Conservation (phyloP, 2,113 vertebrate genomes). For the Galbula dea region DNA sequence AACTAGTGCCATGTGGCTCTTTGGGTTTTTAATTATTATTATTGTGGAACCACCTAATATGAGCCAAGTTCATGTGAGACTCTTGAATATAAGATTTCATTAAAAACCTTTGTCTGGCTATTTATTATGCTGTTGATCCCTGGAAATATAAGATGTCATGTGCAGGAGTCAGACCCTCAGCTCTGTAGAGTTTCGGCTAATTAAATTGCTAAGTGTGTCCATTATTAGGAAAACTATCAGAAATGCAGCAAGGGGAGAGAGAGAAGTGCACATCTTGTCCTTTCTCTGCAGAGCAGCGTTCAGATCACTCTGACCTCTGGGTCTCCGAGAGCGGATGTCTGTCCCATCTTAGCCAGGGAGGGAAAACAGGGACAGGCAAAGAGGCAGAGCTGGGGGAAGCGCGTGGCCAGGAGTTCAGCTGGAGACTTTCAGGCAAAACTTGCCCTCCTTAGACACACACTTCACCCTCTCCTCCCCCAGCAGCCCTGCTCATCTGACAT, state of each 20-base stretch:
- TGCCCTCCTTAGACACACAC: not conserved
- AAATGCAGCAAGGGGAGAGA: slow-evolving; percentile 13
- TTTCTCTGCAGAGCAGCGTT: not conserved
- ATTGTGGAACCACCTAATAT: slow-evolving; percentile 1
- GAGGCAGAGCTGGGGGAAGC: not conserved
- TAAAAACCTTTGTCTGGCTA: slow-evolving; percentile 37
- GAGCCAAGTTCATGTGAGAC: not conserved
- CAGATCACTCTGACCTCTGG: not conserved
- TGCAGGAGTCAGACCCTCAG: slow-evolving; percentile 35
- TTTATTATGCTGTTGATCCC: slow-evolving; percentile 39
- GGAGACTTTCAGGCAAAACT: not conserved
- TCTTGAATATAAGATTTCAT: slow-evolving; percentile 53
- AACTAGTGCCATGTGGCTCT: not conserved
- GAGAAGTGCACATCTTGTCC: not conserved
- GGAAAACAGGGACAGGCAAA: not conserved
- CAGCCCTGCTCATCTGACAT: not conserved
- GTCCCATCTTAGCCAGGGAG: not conserved
- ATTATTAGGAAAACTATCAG: slow-evolving; percentile 25
- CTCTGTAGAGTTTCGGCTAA: slow-evolving; percentile 27
- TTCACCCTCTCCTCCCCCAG: slow-evolving; percentile 10
- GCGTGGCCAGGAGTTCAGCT: not conserved
- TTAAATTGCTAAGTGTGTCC: slow-evolving; percentile 41
- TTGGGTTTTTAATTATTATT: not conserved
- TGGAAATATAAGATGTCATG: slow-evolving; percentile 28
- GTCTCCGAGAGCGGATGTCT: not conserved